Evolutionary conservation across 1,140 invertebrate genomes (phyloP), one percentile per base, ranked within the genome.

Genomic region (Lamellibrachia luymesi): DNA sequence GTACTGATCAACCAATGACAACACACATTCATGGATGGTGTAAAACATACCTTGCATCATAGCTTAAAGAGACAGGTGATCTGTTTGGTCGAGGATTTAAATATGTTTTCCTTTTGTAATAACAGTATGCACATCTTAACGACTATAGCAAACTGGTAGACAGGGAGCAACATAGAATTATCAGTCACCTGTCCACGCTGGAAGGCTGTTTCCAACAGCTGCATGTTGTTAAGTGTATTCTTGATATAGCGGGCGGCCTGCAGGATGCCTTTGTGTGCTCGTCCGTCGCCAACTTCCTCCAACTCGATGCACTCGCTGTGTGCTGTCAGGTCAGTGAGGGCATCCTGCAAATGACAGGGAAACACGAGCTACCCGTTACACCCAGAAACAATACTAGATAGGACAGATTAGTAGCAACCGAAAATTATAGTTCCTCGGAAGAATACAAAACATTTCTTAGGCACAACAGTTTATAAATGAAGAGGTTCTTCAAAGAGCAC

Each of bases 291-390:
- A 56, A 98, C 94, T n/a, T 97, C 98, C 95, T 97, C 97, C 38
- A 97, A 97, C 94, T 98, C 97, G 94, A 98, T 97, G 91, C 97
- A 96, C 92, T 98, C 98, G 17, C 97, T 97, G 50, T 97, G 98
- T 4, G 98, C 98, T 4, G 98, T 98, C 92, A 99, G 97, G 95
- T 99, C 98, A 0, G 98, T 98, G 93, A 99, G 97, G n/a, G 98
- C 97, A 96, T 99, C 98, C 94, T 98, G 97, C 1, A 93, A 94
- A 25, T 93, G 52, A 91, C 22, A 38, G 17, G 5, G 27, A 27
- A 25, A 91, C 10, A 91, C 5, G 22, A 49, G 6, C 27, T 80
- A 22, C 64, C 64, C 13, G 64, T 80, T 80, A 80, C 64, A 4
- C 25, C 17, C 13, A 80, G 17, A 4, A 80, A 8, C 64, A 80